A percentile compares a stretch with the other conserved stretches of the same genome.
These are phyloP conservation scores for Mayetiola destructor DNA, from an alignment of 2,888 invertebrate species.

Conservation along the genomic window DNA sequence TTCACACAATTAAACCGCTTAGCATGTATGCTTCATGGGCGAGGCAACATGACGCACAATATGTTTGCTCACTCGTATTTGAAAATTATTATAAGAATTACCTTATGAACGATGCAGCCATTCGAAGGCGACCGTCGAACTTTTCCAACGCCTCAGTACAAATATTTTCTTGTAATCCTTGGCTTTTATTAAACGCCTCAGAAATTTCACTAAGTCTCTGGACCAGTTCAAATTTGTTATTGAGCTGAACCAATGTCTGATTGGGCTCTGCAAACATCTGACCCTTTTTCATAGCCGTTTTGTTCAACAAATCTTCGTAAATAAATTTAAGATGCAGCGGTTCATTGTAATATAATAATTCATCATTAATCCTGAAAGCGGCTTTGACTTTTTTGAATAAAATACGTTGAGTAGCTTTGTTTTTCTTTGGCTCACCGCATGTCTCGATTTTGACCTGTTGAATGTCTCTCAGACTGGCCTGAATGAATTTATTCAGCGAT, in stretches of 20 bases:
- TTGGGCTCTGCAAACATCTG: not conserved
- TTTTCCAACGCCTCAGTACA: not conserved
- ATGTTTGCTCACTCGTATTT: too few species aligned
- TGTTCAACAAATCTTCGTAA: not conserved
- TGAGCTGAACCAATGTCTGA: not conserved
- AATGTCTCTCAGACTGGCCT: conserved; percentile 6
- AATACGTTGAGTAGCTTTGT: not conserved
- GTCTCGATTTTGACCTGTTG: not conserved
- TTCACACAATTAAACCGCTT: too few species aligned
- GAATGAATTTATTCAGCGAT: conserved; percentile 7
- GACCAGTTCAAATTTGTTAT: not conserved
- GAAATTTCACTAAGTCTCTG: not conserved
- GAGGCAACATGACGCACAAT: too few species aligned
- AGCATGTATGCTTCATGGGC: too few species aligned
- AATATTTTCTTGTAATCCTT: not conserved
- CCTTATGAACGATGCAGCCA: not conserved
- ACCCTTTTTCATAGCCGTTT: not conserved
- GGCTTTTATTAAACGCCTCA: not conserved
- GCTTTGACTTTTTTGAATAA: not conserved
- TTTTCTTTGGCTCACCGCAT: not conserved
- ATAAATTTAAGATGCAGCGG: not conserved
- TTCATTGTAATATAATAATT: not conserved
- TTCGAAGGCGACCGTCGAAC: not conserved
- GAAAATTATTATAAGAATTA: too few species aligned
- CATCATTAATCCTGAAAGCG: not conserved